Percentiles rank a stretch among this genome's conserved stretches.
These are phyloP conservation scores for Misgurnus anguillicaudatus DNA, from an alignment of 2,113 vertebrate species.

Conservation along the genomic window DNA sequence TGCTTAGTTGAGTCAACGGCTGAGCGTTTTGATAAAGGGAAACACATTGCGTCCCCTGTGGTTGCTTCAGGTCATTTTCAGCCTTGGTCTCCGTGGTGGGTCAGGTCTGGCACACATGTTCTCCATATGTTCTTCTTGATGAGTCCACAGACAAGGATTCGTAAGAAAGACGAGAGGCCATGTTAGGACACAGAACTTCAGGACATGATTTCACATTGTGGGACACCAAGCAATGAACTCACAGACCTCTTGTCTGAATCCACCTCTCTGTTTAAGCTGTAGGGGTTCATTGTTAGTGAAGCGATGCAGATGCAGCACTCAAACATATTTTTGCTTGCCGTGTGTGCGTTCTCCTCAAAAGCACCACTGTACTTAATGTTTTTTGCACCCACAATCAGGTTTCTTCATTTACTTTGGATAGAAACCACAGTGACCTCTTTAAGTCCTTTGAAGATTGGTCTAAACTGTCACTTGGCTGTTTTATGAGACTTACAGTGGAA, in stretches of 20 bases:
- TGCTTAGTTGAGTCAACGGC: neutral
- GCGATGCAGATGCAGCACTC: neutral
- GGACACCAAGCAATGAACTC: constrained; percentile 27
- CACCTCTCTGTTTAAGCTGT: constrained; percentile 12
- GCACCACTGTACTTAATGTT: constrained; percentile 6
- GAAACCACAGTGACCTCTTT: constrained; percentile 16
- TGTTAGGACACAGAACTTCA: constrained; percentile 27
- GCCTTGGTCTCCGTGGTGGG: constrained; percentile 12
- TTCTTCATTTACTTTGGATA: constrained; percentile 10
- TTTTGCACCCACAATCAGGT: neutral
- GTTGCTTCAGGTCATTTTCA: neutral
- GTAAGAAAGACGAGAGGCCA: constrained; percentile 14
- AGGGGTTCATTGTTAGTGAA: constrained; percentile 20
- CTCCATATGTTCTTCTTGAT: constrained; percentile 36
- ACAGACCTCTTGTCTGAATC: neutral
- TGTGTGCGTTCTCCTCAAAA: neutral
- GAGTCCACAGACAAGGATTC: neutral
- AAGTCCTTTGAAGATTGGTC: constrained; percentile 21
- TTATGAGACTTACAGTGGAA: constrained; percentile 19
- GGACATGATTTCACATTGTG: constrained; percentile 12
- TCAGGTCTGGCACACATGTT: constrained; percentile 40
- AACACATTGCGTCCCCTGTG: neutral
- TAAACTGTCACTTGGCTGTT: constrained; percentile 7
- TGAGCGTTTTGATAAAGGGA: neutral
- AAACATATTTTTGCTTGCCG: neutral